Evolutionary conservation across 2,888 invertebrate species (phyloP), one percentile per base, ranked within the genome.

Genomic region (Fragum whitleyi): DNA sequence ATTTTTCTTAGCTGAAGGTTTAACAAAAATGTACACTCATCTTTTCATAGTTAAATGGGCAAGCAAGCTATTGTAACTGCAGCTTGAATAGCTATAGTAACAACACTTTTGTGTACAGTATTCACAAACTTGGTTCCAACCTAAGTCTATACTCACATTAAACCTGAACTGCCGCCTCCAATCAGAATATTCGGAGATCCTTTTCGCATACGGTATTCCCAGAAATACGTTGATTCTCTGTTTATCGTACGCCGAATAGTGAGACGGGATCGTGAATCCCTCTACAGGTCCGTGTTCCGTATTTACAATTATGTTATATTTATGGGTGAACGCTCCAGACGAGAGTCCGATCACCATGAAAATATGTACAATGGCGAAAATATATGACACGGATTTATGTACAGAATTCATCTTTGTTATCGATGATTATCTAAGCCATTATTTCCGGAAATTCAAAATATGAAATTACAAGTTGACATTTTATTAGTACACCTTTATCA

Each of bases 171-270:
- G 88, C 67, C 88, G 79, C 53, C 87, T 85, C 88, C 89, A 89
- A 57, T 91, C 90, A 2, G 85, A 81, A 57, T 88, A 91, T 71
- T 91, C 88, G 1, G 90, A 86, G 7, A 94, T 93, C 59, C 94
- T 91, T 71, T 92, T 92, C 6, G 94, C 94, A 81, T 94, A 95
- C 1, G 94, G 95, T 39, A 95, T 91, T n/a, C 95, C 94, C 1
- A 94, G 89, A 81, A 93, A 94, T 3, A 92, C 88, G 72, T 93
- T 93, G 21, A 94, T 89, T 75, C 90, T 83, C 51, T 86, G 83
- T 69, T 84, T 84, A 19, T 88, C 83, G 29, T 85, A 86, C 1
- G 83, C 81, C 23, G 85, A 82, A 69, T 91, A 89, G 26, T 90
- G 90, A 2, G 91, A 90, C 14, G 80, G 83, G n/a, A 89, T 89